Conservation (phyloP, 2,888 invertebrate species). For the Neria commutata region DNA sequence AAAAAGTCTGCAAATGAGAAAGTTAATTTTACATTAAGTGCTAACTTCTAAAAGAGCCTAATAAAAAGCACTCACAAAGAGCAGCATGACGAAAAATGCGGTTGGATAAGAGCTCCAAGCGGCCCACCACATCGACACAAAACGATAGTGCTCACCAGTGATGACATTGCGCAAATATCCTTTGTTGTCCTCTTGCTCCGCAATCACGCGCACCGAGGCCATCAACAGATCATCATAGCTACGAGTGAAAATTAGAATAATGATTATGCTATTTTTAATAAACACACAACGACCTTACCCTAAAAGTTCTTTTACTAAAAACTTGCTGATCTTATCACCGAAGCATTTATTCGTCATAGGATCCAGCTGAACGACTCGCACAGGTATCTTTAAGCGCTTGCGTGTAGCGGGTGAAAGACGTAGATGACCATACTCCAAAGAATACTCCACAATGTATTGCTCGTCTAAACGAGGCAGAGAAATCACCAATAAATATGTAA, state of each 20-base stretch:
- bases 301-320: constrained; percentile 89
- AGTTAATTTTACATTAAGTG: constrained; percentile 65
- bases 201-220: constrained; percentile 93
- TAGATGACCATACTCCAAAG: constrained; percentile 95
- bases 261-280: too few relatives aligned
- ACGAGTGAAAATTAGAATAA: constrained; percentile 3
- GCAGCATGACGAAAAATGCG: constrained; percentile 95
- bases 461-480: constrained; percentile 73
- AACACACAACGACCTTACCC: constrained; percentile 64
- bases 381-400: constrained; percentile 87
- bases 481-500: background rate
- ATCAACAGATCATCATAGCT: constrained; percentile 93
- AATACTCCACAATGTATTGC: constrained; percentile 97
- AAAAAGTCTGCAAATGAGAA: constrained; percentile 95
- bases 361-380: constrained; percentile 85
- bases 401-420: constrained; percentile 87
- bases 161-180: constrained; percentile 96
- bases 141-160: constrained; percentile 97
- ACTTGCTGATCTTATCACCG: constrained; percentile 88
- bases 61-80: constrained; percentile 85
- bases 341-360: constrained; percentile 90
- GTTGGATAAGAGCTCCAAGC: constrained; percentile 93
- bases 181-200: constrained; percentile 95
- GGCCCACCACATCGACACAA: constrained; percentile 97
- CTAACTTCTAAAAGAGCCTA: background rate